phyloP scores from a whole-genome alignment of 2,888 invertebrate species.

The Caenorhabditis imperialis region DNA sequence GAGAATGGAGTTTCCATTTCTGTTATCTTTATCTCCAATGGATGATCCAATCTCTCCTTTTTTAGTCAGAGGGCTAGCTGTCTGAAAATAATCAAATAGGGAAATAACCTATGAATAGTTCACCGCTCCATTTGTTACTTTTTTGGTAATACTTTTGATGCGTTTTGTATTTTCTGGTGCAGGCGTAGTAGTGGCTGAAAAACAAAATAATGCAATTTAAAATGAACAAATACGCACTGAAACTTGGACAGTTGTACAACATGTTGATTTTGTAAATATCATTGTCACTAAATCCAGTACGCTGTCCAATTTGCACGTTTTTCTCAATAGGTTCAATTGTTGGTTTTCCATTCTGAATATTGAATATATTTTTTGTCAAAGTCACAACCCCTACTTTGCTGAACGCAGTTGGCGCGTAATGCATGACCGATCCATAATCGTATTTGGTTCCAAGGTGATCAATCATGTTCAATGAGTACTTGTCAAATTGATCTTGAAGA shows the following conservation, averaged over 20 bases:
- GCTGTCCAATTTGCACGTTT: constrained; percentile 74
- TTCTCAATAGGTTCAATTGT: constrained; percentile 73
- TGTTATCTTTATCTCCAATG: constrained; percentile 37
- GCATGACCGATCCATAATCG: constrained; percentile 80
- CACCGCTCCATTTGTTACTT: constrained; percentile 11
- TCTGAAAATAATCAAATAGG: constrained; percentile 5
- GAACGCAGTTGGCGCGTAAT: constrained; percentile 80
- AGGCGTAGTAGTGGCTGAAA: constrained; percentile 36
- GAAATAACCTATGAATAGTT: neutral
- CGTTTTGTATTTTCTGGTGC: constrained; percentile 36
- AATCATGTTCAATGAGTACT: constrained; percentile 76
- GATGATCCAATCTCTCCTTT: constrained; percentile 54
- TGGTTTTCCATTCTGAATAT: constrained; percentile 71
- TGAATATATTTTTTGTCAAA: neutral
- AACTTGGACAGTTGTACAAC: constrained; percentile 76
- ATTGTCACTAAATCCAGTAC: constrained; percentile 76
- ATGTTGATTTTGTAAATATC: constrained; percentile 78
- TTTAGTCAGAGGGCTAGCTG: constrained; percentile 32
- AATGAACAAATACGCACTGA: too few relatives aligned
- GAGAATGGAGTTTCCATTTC: constrained; percentile 34
- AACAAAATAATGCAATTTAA: neutral
- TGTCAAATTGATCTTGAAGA: constrained; percentile 77
- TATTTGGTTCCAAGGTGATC: constrained; percentile 78
- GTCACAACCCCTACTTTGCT: constrained; percentile 76
- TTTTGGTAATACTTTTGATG: constrained; percentile 56